Evolutionary conservation across 92 coral and sea anemone species (phyloP).

Genomic region (Actinernus sp.): DNA sequence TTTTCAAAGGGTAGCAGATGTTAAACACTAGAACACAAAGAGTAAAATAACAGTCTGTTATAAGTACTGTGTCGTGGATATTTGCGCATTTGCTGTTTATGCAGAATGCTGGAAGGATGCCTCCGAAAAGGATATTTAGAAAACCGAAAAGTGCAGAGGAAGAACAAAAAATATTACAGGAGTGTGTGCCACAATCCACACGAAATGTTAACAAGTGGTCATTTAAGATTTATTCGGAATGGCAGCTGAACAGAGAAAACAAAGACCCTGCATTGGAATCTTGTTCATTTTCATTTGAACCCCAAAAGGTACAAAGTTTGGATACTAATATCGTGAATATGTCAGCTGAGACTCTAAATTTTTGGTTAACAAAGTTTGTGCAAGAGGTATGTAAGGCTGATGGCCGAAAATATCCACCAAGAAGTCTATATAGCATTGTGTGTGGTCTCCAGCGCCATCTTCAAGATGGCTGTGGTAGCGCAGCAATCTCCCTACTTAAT

Average conservation of each 20-base stretch:
- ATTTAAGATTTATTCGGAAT: conserved; percentile 38
- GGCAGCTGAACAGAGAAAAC: conserved; percentile 37
- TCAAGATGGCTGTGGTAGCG: conserved; percentile 12
- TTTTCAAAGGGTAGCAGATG: too few species aligned
- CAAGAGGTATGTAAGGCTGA: conserved; percentile 52
- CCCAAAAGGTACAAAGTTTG: conserved; percentile 36
- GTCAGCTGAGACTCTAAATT: conserved; percentile 45
- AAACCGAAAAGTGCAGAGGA: conserved; percentile 4
- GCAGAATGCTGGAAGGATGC: too few species aligned
- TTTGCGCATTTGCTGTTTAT: too few species aligned
- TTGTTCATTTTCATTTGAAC: conserved; percentile 34
- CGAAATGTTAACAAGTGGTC: conserved; percentile 48
- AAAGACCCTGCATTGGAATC: conserved; percentile 44
- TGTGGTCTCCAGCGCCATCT: conserved; percentile 39
- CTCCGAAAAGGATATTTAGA: conserved; percentile 4
- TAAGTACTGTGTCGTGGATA: too few species aligned
- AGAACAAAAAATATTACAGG: background rate
- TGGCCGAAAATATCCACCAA: conserved; percentile 58
- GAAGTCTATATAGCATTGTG: conserved; percentile 58
- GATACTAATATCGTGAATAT: conserved; percentile 43
- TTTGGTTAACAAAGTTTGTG: conserved; percentile 61
- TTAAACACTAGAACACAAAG: too few species aligned
- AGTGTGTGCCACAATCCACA: conserved; percentile 45
- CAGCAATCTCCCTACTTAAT: conserved; percentile 10
- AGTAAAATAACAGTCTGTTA: too few species aligned